Evolutionary conservation across 2,888 invertebrate genomes (phyloP), one percentile per base, ranked within the genome.

Genomic region (Lasioglossum vierecki): DNA sequence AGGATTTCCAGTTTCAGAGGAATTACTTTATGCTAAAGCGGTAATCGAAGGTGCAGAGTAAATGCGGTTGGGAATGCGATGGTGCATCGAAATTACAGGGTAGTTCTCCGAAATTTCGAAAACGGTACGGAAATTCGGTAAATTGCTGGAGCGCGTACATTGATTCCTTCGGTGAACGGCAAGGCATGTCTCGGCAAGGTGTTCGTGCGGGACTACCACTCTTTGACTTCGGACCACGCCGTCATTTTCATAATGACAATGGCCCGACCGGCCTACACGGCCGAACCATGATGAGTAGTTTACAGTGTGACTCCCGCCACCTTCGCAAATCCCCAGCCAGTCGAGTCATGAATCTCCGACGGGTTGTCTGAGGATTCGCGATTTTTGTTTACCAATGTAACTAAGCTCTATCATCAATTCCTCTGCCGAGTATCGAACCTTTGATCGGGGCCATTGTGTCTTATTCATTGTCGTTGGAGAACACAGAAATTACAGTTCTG

Each of bases 171-270:
- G 22, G 30, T 44, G 57, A 26, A 63, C 18, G 77, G 15, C 35
- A 53, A 53, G 74, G 63, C 73, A 80, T 80, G 72, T 46, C 46
- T 66, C 53, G 84, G 84, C 60, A 84, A 86, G 80, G 87, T 87
- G 88, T 88, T 76, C 78, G 68, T 82, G 79, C 78, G 53, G 57
- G 83, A 87, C 88, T 90, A 85, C 83, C 84, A 89, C 89, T 86
- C 83, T 90, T 90, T 78, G 75, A 49, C 79, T 77, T 44, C 85
- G 82, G 79, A 90, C 88, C 88, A 89, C 91, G 85, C 89, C 78
- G 85, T 91, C 84, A 91, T 91, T 92, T 91, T 91, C 91, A 91
- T 90, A 91, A 92, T 90, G 91, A 92, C 91, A 92, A 92, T 92
- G 88, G 90, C 84, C 73, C 81, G 84, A 71, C 88, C 88, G 78